phyloP scores from a whole-genome alignment of 2,888 invertebrate genomes.

The Physocephala rufipes region DNA sequence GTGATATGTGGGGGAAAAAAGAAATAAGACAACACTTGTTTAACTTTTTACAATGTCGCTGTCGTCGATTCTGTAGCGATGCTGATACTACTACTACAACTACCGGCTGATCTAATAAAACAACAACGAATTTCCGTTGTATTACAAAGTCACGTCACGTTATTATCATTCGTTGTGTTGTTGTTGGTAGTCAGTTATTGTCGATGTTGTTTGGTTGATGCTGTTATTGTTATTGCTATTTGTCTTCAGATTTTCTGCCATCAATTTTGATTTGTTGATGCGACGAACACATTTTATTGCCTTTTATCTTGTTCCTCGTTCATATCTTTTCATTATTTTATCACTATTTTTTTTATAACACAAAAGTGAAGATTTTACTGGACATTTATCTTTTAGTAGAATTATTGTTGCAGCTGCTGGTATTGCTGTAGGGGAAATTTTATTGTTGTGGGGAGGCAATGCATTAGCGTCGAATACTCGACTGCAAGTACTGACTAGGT shows the following conservation, averaged over 20 bases:
- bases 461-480: neutral
- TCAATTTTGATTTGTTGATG: neutral
- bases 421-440: neutral
- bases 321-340: neutral
- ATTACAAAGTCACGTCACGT: slow-evolving; percentile 4
- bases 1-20: neutral
- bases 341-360: neutral
- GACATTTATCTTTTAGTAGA: neutral
- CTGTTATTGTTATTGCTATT: neutral
- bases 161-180: neutral
- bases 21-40: slow-evolving; percentile 13
- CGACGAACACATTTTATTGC: neutral
- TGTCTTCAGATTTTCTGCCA: neutral
- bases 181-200: neutral
- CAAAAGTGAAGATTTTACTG: slow-evolving; percentile 1
- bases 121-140: no score
- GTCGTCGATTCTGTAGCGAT: slow-evolving; percentile 4
- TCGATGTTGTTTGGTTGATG: neutral
- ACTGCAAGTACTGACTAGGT: no score
- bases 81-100: neutral
- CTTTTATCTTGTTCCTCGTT: neutral
- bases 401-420: neutral
- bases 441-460: neutral
- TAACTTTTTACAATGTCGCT: slow-evolving; percentile 6
- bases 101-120: no score